Conservation (phyloP, 2,888 invertebrate genomes). For the Trachelus iudaicus region DNA sequence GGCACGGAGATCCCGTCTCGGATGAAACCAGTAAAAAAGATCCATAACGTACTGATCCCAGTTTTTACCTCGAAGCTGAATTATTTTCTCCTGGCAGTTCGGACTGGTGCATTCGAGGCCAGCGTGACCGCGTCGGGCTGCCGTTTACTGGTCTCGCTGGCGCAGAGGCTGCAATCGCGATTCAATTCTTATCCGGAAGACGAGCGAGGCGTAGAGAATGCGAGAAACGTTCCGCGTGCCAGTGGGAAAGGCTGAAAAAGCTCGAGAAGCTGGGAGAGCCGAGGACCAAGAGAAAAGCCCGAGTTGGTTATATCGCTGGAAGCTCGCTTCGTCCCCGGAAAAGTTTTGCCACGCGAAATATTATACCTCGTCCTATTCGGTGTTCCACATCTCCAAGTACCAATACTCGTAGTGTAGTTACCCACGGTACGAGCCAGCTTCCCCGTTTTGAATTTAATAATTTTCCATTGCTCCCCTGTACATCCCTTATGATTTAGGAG, state of each 20-base stretch:
- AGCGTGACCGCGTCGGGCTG: background rate
- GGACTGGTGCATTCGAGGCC: background rate
- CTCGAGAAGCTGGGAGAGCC: background rate
- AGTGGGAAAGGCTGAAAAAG: background rate
- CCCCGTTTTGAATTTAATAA: background rate
- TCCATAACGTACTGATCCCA: background rate
- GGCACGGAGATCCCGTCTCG: background rate
- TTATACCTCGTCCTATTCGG: background rate
- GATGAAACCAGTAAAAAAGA: background rate
- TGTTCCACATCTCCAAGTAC: background rate
- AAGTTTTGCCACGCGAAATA: background rate
- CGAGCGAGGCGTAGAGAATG: background rate
- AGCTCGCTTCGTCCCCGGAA: background rate
- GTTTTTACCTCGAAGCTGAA: background rate
- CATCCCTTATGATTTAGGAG: background rate
- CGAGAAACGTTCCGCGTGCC: background rate
- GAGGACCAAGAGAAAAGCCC: background rate
- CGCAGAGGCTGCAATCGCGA: background rate
- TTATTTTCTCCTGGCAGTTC: background rate
- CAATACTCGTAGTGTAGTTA: background rate
- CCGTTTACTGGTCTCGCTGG: background rate
- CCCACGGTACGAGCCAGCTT: background rate
- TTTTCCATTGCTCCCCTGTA: background rate
- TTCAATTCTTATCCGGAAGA: background rate
- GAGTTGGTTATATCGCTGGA: background rate